Base-by-base conservation (phyloP, 2,888 invertebrate species). In the Tinea trinotella region DNA sequence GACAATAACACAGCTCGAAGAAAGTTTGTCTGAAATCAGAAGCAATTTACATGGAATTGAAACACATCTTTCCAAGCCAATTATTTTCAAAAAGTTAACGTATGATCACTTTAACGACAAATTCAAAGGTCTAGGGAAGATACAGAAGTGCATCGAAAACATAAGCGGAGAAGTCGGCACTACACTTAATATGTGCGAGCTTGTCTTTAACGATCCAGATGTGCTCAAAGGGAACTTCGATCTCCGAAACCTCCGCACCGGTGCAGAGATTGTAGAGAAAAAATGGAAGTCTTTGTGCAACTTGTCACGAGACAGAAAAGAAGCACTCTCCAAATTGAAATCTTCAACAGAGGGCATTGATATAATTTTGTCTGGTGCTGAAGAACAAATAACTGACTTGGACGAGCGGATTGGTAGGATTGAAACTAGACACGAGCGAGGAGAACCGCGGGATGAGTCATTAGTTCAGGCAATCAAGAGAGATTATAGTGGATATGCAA, bases 251-350 rank as follows among this genome's bases (percentile, higher is more conserved):
- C 82, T 94, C 9, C 89, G 89, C 20, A 81, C 83, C 0, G 91
- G 92, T 0, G 89, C 91, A 53, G 90, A 92, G 53, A 90, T 90
- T 56, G 80, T 95, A 9, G 94, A 94, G 63, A 90, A 90, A 66
- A 89, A 94, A 58, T 95, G 95, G 95, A 93, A 91, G 63, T 88
- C 88, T 44, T 90, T 94, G 1, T 94, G 94, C 65, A 89, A 90
- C 1, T 87, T 89, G 66, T 93, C 93, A 0, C 90, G 91, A 4
- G 91, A 91, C 55, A 87, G 92, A 1, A 84, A 83, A 60, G 71
- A 64, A 6, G 67, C 75, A 0, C 67, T 85, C 1, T 78, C 74
- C 55, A 83, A 85, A 56, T 67, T 82, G 9, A 76, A 79, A 2
- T 93, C 92, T 69, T 87, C 89, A 0, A 90, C 89, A 56, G 91